A percentile compares a stretch with the other conserved stretches of the same genome.
phyloP scores from a whole-genome alignment of 1,140 invertebrate genomes.

The Medauroidea extradentata region DNA sequence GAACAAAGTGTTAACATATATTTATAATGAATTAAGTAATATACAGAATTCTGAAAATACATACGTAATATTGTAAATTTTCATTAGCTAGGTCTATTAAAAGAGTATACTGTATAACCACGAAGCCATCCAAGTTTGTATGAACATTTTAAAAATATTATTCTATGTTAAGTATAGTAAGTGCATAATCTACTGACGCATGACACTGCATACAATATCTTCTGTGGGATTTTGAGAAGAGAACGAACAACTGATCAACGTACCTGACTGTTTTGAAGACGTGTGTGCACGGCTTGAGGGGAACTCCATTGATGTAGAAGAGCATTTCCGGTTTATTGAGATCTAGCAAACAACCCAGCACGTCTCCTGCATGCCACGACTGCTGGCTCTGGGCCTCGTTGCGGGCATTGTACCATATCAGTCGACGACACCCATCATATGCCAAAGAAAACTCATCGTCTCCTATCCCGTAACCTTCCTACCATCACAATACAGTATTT shows the following conservation, averaged over 20 bases:
- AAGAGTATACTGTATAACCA: no score
- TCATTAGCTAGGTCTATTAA: no score
- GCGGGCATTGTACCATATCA: conserved; percentile 85
- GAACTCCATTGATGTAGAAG: conserved; percentile 78
- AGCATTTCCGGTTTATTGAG: conserved; percentile 63
- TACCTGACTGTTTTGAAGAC: conserved; percentile 77
- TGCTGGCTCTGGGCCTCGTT: conserved; percentile 60
- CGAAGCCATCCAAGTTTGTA: no score
- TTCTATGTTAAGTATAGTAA: no score
- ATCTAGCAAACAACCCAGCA: conserved; percentile 81
- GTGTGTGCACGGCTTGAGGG: conserved; percentile 62
- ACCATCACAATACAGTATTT: neutral
- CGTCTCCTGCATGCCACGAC: conserved; percentile 78
- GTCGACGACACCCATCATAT: conserved; percentile 85
- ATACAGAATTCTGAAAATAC: no score
- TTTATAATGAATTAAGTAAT: no score
- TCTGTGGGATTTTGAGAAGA: no score
- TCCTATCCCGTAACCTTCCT: conserved; percentile 95
- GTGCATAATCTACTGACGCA: no score
- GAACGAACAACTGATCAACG: no score
- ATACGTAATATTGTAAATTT: no score
- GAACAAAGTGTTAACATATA: no score
- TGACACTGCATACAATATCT: conserved; percentile 11
- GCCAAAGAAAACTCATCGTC: conserved; percentile 87
- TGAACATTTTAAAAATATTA: no score